Evolutionary conservation across 2,888 invertebrate species (phyloP).

Genomic region (Drosophila koepferae): DNA sequence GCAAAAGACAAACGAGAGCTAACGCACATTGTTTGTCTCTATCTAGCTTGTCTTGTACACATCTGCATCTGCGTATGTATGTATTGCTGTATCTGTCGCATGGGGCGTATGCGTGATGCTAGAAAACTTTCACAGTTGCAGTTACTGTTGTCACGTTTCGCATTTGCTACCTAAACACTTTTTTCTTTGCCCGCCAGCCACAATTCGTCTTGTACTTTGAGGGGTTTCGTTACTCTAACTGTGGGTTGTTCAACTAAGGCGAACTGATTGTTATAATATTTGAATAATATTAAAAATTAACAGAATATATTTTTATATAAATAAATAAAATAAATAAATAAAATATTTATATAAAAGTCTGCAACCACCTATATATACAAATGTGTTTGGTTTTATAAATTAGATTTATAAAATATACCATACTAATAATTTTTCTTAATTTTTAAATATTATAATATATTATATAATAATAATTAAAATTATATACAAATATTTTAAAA

Average conservation of each 20-base stretch:
- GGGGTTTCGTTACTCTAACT: constrained; percentile 12
- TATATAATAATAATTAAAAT: too few relatives aligned
- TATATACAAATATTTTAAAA: too few relatives aligned
- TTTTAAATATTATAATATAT: too few relatives aligned
- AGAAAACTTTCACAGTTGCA: constrained; percentile 61
- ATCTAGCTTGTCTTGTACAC: too few relatives aligned
- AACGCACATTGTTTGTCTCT: constrained; percentile 19
- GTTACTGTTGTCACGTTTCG: constrained; percentile 67
- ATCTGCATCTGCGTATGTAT: background rate
- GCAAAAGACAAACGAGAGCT: constrained; percentile 50
- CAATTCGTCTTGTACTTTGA: constrained; percentile 31
- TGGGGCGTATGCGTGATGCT: constrained; percentile 67
- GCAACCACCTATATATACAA: too few relatives aligned
- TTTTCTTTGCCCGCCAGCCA: constrained; percentile 31
- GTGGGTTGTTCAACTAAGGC: background rate
- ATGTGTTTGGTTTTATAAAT: too few relatives aligned
- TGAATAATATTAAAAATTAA: too few relatives aligned
- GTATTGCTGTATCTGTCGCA: background rate
- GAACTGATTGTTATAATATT: background rate
- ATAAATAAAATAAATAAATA: too few relatives aligned
- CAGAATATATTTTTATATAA: too few relatives aligned
- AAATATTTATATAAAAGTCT: too few relatives aligned
- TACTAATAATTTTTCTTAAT: too few relatives aligned
- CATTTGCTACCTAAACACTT: constrained; percentile 64
- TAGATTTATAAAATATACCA: too few relatives aligned